phyloP scores from a whole-genome alignment of 2,113 vertebrate species.

The Uria aalge region DNA sequence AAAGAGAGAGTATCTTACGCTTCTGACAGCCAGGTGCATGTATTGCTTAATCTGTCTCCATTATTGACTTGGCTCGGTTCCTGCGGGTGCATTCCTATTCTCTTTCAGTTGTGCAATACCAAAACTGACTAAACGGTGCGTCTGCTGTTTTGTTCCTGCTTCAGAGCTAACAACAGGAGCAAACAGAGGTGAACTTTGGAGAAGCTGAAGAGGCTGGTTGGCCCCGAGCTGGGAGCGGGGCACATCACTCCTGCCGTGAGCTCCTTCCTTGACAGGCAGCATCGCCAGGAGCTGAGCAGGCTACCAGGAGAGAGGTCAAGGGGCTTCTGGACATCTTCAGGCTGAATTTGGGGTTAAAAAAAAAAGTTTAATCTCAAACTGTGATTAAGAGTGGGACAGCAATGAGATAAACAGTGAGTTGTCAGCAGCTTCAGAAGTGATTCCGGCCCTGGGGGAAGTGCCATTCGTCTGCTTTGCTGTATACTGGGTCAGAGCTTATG shows the following conservation, averaged over 20 bases:
- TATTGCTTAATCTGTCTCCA: conserved; percentile 65
- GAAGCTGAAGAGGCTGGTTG: background rate
- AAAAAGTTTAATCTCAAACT: conserved; percentile 3
- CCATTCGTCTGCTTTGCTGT: background rate
- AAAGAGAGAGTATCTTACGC: conserved; percentile 57
- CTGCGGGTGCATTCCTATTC: conserved; percentile 38
- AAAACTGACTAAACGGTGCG: background rate
- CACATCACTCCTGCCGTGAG: background rate
- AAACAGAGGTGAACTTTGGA: background rate
- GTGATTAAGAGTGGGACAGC: background rate
- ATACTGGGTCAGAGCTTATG: conserved; percentile 22
- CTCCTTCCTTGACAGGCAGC: background rate
- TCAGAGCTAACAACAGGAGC: background rate
- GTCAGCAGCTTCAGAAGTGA: conserved; percentile 40
- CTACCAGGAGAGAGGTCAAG: background rate
- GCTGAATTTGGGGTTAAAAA: background rate
- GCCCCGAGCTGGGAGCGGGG: background rate
- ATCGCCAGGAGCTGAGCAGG: background rate
- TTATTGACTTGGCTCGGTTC: conserved; percentile 59
- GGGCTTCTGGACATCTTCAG: background rate
- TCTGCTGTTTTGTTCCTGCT: conserved; percentile 46
- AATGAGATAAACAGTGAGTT: conserved; percentile 12
- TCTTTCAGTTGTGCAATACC: conserved; percentile 63
- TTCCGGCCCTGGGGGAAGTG: conserved; percentile 28
- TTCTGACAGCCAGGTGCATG: conserved; percentile 67